Conservation (phyloP, 1,140 invertebrate species). For the Xylocopa sonorina region DNA sequence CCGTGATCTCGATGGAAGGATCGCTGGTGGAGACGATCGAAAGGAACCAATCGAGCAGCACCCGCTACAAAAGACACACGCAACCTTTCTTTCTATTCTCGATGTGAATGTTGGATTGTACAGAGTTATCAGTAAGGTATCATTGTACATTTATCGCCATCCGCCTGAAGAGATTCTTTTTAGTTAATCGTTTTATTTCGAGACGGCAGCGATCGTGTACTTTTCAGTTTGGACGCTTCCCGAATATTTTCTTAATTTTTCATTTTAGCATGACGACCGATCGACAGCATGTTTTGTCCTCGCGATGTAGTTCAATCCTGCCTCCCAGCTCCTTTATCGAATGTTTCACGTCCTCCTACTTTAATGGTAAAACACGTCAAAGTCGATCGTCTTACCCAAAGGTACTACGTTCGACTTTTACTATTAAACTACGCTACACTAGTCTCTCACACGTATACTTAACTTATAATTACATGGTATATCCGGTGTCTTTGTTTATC, state of each 20-base stretch:
- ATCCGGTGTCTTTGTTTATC: neutral
- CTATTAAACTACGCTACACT: neutral
- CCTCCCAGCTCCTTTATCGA: constrained; percentile 5
- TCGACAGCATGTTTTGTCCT: constrained; percentile 70
- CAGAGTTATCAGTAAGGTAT: neutral
- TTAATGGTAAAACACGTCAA: constrained; percentile 1
- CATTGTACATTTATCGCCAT: constrained; percentile 13
- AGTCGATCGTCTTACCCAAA: neutral
- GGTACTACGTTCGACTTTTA: neutral
- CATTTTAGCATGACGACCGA: constrained; percentile 66
- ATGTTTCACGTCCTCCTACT: neutral
- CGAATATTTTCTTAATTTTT: constrained; percentile 56
- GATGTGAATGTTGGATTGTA: constrained; percentile 16
- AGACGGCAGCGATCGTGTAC: constrained; percentile 70
- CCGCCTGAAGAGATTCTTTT: neutral
- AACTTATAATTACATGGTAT: neutral
- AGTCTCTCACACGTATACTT: neutral
- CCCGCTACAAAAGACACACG: too few species aligned
- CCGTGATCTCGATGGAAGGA: neutral
- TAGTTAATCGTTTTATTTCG: constrained; percentile 51
- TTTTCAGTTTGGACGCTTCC: constrained; percentile 74
- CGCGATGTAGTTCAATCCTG: constrained; percentile 52
- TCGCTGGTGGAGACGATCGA: too few species aligned
- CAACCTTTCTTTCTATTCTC: neutral
- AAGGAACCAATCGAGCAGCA: too few species aligned